These are phyloP conservation scores for Clarias fuscus DNA, from an alignment of 2,797 vertebrate species.

Conservation along the genomic window DNA sequence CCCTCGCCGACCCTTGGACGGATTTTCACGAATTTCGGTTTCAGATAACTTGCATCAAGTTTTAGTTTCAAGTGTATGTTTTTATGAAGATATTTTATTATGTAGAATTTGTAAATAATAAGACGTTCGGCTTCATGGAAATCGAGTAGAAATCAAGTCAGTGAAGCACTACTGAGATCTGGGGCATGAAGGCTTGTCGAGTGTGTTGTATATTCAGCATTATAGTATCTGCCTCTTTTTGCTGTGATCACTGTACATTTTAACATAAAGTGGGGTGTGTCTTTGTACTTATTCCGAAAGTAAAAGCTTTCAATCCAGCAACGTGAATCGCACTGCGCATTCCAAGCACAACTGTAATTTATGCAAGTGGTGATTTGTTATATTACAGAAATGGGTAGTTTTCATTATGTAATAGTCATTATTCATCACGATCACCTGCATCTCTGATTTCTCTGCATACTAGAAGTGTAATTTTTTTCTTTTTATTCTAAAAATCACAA, in stretches of 20 bases:
- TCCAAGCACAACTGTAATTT: constrained; percentile 45
- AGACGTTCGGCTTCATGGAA: constrained; percentile 66
- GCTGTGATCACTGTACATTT: constrained; percentile 79
- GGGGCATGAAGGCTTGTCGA: constrained; percentile 76
- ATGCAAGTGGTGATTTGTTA: constrained; percentile 33
- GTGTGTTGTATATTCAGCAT: constrained; percentile 78
- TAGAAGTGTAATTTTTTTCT: constrained; percentile 83
- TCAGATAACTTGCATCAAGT: constrained; percentile 99
- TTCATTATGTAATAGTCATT: constrained; percentile 55
- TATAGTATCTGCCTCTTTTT: constrained; percentile 68
- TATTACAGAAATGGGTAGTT: constrained; percentile 37
- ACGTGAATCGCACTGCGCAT: constrained; percentile 19
- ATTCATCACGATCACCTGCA: constrained; percentile 70
- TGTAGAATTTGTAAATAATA: constrained; percentile 88
- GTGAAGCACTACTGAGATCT: constrained; percentile 72
- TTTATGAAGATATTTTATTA: constrained; percentile 93
- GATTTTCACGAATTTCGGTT: constrained; percentile 80
- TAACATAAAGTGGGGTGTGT: constrained; percentile 56
- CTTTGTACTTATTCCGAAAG: constrained; percentile 26
- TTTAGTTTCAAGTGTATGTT: constrained; percentile 83
- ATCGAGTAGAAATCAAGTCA: constrained; percentile 72
- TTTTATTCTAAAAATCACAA: constrained; percentile 82
- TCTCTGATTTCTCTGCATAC: constrained; percentile 74
- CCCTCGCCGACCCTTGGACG: constrained; percentile 81
- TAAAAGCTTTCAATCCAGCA: constrained; percentile 26